phyloP scores from a whole-genome alignment of 2,888 invertebrate species.

The Drosophila macrospina region DNA sequence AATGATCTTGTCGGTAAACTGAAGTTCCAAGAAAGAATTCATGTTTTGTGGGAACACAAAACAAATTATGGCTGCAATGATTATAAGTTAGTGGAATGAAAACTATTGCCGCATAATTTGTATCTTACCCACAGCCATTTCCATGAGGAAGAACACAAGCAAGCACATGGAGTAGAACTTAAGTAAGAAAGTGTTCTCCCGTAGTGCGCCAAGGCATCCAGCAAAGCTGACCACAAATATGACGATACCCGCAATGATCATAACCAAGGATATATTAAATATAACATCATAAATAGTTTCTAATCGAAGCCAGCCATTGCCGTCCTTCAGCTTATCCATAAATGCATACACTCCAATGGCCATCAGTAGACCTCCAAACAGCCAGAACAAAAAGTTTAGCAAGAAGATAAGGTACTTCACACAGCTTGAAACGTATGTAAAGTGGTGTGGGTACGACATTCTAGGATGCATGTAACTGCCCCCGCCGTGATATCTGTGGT shows the following conservation, averaged over 20 bases:
- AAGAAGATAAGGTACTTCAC: conserved; percentile 85
- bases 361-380: conserved; percentile 94
- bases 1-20: conserved; percentile 95
- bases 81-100: background rate
- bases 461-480: conserved; percentile 82
- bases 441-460: conserved; percentile 83
- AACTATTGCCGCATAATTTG: background rate
- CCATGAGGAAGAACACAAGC: conserved; percentile 94
- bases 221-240: conserved; percentile 98
- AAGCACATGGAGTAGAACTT: conserved; percentile 96
- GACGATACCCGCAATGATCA: conserved; percentile 95
- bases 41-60: conserved; percentile 97
- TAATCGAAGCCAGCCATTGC: conserved; percentile 92
- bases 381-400: conserved; percentile 88
- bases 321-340: conserved; percentile 94
- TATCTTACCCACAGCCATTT: conserved; percentile 90
- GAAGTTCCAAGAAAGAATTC: conserved; percentile 93
- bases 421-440: conserved; percentile 85
- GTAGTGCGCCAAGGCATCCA: conserved; percentile 91
- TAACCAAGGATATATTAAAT: conserved; percentile 94
- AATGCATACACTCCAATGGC: conserved; percentile 96
- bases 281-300: conserved; percentile 96
- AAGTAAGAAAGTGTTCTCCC: conserved; percentile 96
- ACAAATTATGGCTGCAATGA: conserved; percentile 90
- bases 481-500: conserved; percentile 83